phyloP scores from a whole-genome alignment of 2,113 vertebrate genomes.

The Mirounga angustirostris region DNA sequence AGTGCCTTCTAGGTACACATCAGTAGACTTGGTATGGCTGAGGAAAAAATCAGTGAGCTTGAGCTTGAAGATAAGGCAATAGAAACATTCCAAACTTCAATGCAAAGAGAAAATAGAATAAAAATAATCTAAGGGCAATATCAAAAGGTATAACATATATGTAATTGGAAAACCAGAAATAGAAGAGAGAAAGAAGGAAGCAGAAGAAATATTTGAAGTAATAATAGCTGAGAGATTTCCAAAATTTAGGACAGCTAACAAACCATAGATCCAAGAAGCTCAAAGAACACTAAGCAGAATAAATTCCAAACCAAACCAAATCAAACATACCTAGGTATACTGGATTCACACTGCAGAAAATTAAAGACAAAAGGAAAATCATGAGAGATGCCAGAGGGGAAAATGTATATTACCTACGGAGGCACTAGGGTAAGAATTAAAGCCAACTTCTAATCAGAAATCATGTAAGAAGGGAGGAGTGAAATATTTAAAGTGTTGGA shows the following conservation, averaged over 20 bases:
- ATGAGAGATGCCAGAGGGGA: not conserved
- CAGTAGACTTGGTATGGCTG: not conserved
- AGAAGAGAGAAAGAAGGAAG: not conserved
- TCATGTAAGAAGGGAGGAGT: not conserved
- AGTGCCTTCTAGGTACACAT: not conserved
- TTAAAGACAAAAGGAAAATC: not conserved
- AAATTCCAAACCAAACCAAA: not conserved
- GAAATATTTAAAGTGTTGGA: not conserved
- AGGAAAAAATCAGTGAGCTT: not conserved
- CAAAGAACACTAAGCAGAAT: not conserved
- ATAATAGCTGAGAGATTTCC: not conserved
- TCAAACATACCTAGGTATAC: not conserved
- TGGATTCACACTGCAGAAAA: not conserved
- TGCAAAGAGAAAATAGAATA: not conserved
- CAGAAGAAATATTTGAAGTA: not conserved
- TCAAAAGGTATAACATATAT: not conserved
- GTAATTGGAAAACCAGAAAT: not conserved
- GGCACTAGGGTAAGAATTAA: not conserved
- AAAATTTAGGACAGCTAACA: not conserved
- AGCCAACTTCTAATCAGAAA: not conserved
- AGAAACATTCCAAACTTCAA: not conserved
- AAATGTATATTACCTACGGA: not conserved
- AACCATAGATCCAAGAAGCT: not conserved
- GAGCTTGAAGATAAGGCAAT: not conserved
- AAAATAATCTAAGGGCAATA: not conserved